These are phyloP conservation scores for Pangasius djambal DNA, from an alignment of 2,797 vertebrate genomes.

Conservation along the genomic window DNA sequence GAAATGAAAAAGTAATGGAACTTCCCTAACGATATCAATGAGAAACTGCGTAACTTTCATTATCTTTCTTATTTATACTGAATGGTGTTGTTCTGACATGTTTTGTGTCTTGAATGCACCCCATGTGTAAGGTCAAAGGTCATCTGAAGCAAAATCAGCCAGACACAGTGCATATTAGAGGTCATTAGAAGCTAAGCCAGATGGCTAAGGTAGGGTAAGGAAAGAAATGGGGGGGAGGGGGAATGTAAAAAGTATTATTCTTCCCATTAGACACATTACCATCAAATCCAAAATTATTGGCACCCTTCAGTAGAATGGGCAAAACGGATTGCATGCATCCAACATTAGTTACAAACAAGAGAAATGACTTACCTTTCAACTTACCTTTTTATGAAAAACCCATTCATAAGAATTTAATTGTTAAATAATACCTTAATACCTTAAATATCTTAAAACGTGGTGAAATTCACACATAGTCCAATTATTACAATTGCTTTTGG, in stretches of 20 bases:
- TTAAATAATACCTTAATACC: not conserved
- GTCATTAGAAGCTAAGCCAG: slow-evolving; percentile 35
- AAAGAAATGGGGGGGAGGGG: not conserved
- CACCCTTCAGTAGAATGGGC: not conserved
- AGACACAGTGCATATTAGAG: slow-evolving; percentile 47
- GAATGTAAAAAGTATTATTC: not conserved
- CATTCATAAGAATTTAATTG: not conserved
- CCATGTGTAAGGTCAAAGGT: slow-evolving; percentile 30
- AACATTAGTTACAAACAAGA: not conserved
- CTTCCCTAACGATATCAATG: not conserved
- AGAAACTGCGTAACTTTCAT: too few relatives aligned
- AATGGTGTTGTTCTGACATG: not conserved
- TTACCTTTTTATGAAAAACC: not conserved
- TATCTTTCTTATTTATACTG: not conserved
- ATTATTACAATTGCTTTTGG: not conserved
- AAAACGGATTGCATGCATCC: not conserved
- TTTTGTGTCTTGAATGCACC: slow-evolving; percentile 49
- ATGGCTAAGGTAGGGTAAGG: slow-evolving; percentile 14
- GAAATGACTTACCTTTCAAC: not conserved
- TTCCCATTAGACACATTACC: not conserved
- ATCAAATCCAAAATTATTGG: not conserved
- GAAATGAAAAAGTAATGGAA: not conserved
- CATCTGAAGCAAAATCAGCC: slow-evolving; percentile 45
- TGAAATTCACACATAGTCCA: not conserved
- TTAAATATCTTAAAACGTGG: not conserved